phyloP scores from a whole-genome alignment of 1,140 invertebrate genomes.

The Panagrolaimus sp. region DNA sequence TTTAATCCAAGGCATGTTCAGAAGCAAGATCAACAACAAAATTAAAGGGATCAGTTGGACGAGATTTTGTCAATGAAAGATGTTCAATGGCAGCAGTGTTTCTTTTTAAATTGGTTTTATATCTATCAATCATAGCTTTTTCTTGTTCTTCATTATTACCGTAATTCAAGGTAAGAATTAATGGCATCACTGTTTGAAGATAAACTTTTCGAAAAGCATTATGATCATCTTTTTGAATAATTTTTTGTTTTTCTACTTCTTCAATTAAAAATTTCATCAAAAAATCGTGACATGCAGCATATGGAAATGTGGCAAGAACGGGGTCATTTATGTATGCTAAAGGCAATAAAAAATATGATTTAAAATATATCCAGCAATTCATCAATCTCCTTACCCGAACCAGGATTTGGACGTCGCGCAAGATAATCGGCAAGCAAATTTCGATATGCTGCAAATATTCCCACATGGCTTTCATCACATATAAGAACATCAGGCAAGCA shows the following conservation, averaged over 20 bases:
- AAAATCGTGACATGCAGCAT: neutral
- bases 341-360: neutral
- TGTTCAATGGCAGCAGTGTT: neutral
- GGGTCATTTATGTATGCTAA: neutral
- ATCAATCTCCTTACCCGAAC: neutral
- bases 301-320: neutral
- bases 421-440: neutral
- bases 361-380: neutral
- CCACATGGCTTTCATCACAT: constrained; percentile 9
- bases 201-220: neutral
- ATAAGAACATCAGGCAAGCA: constrained; percentile 8
- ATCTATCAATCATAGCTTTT: neutral
- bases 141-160: neutral
- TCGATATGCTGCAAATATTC: neutral
- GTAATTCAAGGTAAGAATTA: neutral
- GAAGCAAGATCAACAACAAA: constrained; percentile 6
- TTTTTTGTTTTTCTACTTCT: neutral
- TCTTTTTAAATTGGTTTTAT: constrained; percentile 4
- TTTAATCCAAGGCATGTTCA: constrained; percentile 4
- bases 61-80: constrained; percentile 1
- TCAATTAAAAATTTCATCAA: neutral
- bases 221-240: neutral
- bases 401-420: neutral
- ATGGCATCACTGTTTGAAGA: neutral
- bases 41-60: neutral